Base-by-base conservation (phyloP, 2,888 invertebrate species). In the Caenorhabditis zanzibari region DNA sequence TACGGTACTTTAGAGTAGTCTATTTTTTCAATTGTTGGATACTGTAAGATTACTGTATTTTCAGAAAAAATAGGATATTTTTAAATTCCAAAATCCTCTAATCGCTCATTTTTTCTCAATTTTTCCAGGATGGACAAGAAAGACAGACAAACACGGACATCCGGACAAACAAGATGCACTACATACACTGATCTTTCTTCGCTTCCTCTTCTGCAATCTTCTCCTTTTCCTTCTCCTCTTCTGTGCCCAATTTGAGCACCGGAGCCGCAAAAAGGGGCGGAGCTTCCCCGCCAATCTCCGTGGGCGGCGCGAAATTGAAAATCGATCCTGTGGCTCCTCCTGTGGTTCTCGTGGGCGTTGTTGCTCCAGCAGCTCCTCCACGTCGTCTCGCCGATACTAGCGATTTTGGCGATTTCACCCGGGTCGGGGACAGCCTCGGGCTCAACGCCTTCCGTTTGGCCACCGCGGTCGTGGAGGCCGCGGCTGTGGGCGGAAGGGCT, bases 131-230 rank as follows among this genome's bases (percentile, higher is more conserved):
- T 32, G 32, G 7, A 32, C 32, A 32, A 4, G 5, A 32, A 32
- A 32, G 7, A 32, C 32, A 32, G 7, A 32, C 32, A 4, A 32
- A 32, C 32, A 32, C 2, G 38, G 38, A 19, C 49, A 49, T 59
- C 9, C 58, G 28, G 10, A 59, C 32, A 59, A 59, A n/a, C 19
- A 22, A 49, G n/a, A 19, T 5, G 5, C 19, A 73, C 64, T 66
- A 80, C 72, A 73, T 80, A 80, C 72, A 80, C 72, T 64, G 58
- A 32, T 80, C 14, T 14, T 66, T 28, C n/a, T 75, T 56, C 28
- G 10, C 32, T 7, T 32, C 12, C 38, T 38, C 38, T 38, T 38
- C 38, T 38, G 12, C 1, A 14, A 2, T 58, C 49, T 22, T 7
- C 22, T 19, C 14, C 49, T 49, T 7, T 19, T 49, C 49, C 19